These are phyloP conservation scores for Acleris literana DNA, from an alignment of 2,888 invertebrate genomes.

Conservation along the genomic window DNA sequence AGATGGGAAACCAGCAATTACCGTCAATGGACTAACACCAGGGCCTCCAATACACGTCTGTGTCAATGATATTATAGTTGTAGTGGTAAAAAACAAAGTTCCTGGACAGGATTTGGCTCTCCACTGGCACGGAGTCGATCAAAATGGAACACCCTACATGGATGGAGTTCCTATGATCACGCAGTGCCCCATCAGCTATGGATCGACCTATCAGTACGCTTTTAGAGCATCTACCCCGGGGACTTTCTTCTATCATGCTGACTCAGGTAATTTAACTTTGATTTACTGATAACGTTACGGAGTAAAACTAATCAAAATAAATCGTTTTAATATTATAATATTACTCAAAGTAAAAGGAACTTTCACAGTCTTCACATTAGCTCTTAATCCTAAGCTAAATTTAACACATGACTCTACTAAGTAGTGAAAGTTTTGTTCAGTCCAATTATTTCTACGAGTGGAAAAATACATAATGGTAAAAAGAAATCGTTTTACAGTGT, in stretches of 20 bases:
- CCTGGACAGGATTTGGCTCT: constrained; percentile 87
- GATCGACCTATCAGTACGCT: constrained; percentile 87
- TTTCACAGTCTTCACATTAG: constrained; percentile 7
- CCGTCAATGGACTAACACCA: constrained; percentile 69
- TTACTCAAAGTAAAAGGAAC: constrained; percentile 2
- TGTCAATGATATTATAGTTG: constrained; percentile 88
- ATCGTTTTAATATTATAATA: background rate
- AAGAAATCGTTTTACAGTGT: background rate
- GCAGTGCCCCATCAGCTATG: constrained; percentile 88
- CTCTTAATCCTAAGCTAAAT: background rate
- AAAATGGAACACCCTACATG: constrained; percentile 87
- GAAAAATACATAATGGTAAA: background rate
- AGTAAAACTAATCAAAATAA: background rate
- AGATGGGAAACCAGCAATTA: constrained; percentile 59
- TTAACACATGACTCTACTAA: constrained; percentile 11
- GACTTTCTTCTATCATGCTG: constrained; percentile 89
- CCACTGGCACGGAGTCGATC: constrained; percentile 90
- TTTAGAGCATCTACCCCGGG: constrained; percentile 87
- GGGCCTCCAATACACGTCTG: constrained; percentile 86
- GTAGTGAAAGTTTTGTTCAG: constrained; percentile 18
- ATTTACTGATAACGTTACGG: background rate
- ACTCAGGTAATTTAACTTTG: constrained; percentile 77
- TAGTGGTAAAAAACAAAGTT: constrained; percentile 88
- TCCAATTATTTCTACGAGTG: constrained; percentile 15
- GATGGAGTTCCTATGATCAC: constrained; percentile 91